A percentile compares a stretch with the other conserved stretches of the same genome.
Conservation (phyloP, 2,888 invertebrate genomes). For the Beris morrisii region DNA sequence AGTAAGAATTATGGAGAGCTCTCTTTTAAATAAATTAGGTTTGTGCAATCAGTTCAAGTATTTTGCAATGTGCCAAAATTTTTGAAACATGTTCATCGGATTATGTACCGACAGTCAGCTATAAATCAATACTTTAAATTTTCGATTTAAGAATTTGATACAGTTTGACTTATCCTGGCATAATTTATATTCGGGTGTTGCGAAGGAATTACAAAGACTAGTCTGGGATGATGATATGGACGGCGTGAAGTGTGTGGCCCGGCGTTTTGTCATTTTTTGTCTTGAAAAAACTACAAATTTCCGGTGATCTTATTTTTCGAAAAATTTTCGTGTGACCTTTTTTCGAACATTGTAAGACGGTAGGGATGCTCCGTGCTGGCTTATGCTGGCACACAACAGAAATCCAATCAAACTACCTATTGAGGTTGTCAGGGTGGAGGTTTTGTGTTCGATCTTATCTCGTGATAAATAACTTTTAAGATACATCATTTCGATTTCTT, state of each 20-base stretch:
- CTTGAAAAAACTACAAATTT: background rate
- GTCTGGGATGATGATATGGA: no score
- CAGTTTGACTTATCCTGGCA: constrained; percentile 31
- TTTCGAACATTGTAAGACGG: constrained; percentile 7
- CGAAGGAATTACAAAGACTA: constrained; percentile 20
- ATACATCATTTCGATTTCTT: constrained; percentile 5
- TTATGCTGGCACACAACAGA: background rate
- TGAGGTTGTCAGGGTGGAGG: constrained; percentile 7
- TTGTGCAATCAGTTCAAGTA: no score
- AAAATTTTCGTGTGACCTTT: constrained; percentile 7
- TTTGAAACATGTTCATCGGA: constrained; percentile 9
- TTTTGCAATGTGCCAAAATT: no score
- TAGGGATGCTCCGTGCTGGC: no score
- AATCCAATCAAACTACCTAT: constrained; percentile 29
- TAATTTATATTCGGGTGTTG: constrained; percentile 27
- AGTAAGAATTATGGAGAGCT: no score
- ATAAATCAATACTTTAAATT: constrained; percentile 23
- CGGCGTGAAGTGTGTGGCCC: no score
- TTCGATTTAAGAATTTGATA: constrained; percentile 35
- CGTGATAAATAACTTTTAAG: constrained; percentile 34
- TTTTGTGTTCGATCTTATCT: constrained; percentile 8
- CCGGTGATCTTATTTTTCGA: constrained; percentile 16
- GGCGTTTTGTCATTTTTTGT: no score
- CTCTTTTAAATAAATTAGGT: no score
- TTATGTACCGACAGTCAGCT: constrained; percentile 8